Conservation (phyloP, 2,113 vertebrate genomes). For the Trinectes maculatus region DNA sequence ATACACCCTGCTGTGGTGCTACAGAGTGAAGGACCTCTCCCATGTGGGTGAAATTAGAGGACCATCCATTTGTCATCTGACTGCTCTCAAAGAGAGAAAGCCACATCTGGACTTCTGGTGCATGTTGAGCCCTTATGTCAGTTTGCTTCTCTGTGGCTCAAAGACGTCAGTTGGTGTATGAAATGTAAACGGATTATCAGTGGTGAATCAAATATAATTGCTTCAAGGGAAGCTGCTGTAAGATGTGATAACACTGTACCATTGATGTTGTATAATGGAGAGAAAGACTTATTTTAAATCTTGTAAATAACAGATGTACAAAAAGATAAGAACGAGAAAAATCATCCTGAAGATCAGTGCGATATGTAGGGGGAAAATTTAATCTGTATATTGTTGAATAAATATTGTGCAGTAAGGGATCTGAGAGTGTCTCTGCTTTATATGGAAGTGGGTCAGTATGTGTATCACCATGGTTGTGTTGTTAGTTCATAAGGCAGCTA, state of each 20-base stretch:
- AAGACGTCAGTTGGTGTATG: slow-evolving; percentile 80
- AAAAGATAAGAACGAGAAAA: slow-evolving; percentile 85
- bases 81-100: slow-evolving; percentile 34
- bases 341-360: slow-evolving; percentile 79
- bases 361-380: slow-evolving; percentile 86
- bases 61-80: slow-evolving; percentile 32
- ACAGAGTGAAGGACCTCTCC: slow-evolving; percentile 40
- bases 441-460: not conserved
- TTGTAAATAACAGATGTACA: slow-evolving; percentile 97
- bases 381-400: slow-evolving; percentile 96
- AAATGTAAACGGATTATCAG: slow-evolving; percentile 45
- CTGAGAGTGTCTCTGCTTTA: slow-evolving; percentile 24
- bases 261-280: slow-evolving; percentile 90
- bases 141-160: slow-evolving; percentile 84
- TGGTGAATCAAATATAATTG: slow-evolving; percentile 48
- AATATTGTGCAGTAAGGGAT: slow-evolving; percentile 90
- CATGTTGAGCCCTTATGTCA: slow-evolving; percentile 87
- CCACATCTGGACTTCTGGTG: slow-evolving; percentile 78
- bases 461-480: too few relatives aligned
- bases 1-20: slow-evolving; percentile 53
- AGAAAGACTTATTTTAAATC: slow-evolving; percentile 94
- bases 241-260: slow-evolving; percentile 91
- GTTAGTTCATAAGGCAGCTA: too few relatives aligned
- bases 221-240: slow-evolving; percentile 78
- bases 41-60: slow-evolving; percentile 20